A percentile compares a stretch with the other conserved stretches of the same genome.
Conservation (phyloP, 2,888 invertebrate species). For the Dioctria linearis region DNA sequence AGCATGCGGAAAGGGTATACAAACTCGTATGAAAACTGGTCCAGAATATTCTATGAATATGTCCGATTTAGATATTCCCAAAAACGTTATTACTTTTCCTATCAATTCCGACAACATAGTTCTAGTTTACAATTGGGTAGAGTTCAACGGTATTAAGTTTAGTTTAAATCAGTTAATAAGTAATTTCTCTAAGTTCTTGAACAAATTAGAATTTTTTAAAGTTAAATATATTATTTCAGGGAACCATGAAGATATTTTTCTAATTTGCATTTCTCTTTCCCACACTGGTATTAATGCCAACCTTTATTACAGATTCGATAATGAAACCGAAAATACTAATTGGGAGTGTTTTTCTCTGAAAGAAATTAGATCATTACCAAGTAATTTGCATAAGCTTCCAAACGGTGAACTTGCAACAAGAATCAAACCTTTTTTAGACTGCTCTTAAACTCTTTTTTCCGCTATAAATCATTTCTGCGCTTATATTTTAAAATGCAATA, state of each 20-base stretch:
- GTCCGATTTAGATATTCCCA: background rate
- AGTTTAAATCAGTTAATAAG: background rate
- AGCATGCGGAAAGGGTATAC: background rate
- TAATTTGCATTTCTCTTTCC: too few relatives aligned
- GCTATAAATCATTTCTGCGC: too few relatives aligned
- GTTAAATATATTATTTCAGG: background rate
- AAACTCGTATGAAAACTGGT: slow-evolving; percentile 6
- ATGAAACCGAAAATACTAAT: too few relatives aligned
- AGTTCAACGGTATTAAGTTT: background rate
- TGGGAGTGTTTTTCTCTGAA: too few relatives aligned
- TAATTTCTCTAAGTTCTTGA: background rate
- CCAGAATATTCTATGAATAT: slow-evolving; percentile 3
- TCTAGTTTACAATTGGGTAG: background rate
- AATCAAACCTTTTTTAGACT: slow-evolving; percentile 13
- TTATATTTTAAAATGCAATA: too few relatives aligned
- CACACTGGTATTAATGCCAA: too few relatives aligned
- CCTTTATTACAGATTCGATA: too few relatives aligned
- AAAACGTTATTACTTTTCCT: background rate
- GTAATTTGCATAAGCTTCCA: background rate
- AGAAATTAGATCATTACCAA: background rate
- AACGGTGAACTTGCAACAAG: background rate
- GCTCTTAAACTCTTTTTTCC: background rate
- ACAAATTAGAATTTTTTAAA: background rate
- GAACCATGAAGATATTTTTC: too few relatives aligned
- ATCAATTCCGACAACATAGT: background rate